Percentiles rank a stretch among this genome's conserved stretches.
Conservation (phyloP, 53 echinoderm and acorn worm genomes). For the Antedon mediterranea region DNA sequence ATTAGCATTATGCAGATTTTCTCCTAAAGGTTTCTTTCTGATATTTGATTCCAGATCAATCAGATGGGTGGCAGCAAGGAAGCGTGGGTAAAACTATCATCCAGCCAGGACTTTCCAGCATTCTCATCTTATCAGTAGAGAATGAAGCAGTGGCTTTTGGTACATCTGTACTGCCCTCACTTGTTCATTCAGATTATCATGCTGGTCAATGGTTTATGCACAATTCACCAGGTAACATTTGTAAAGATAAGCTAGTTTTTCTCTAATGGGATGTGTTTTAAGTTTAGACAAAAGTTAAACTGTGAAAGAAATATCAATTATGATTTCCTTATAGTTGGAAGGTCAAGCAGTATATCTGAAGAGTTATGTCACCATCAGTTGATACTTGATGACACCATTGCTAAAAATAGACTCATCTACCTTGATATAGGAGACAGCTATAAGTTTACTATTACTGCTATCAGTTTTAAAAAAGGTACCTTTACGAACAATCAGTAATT, state of each 20-base stretch:
- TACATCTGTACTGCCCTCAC: slow-evolving; percentile 5
- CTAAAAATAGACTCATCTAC: slow-evolving; percentile 39
- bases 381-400: slow-evolving; percentile 37
- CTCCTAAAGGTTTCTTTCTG: not conserved
- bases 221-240: not conserved
- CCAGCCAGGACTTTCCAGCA: slow-evolving; percentile 26
- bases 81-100: slow-evolving; percentile 35
- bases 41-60: not conserved
- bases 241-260: too few species aligned
- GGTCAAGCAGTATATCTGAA: slow-evolving; percentile 21
- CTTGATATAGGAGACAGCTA: slow-evolving; percentile 60
- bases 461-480: too few species aligned
- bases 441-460: slow-evolving; percentile 45
- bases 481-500: too few species aligned
- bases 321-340: not conserved
- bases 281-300: too few species aligned
- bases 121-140: slow-evolving; percentile 16
- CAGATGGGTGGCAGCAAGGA: slow-evolving; percentile 22
- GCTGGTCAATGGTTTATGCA: slow-evolving; percentile 26
- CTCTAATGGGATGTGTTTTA: too few species aligned
- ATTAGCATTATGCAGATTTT: too few species aligned
- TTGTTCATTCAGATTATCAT: slow-evolving; percentile 12
- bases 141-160: slow-evolving; percentile 20
- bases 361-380: slow-evolving; percentile 47
- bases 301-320: too few species aligned